Evolutionary conservation across 2,113 vertebrate genomes (phyloP).

Genomic region (Corythornis vintsioides): DNA sequence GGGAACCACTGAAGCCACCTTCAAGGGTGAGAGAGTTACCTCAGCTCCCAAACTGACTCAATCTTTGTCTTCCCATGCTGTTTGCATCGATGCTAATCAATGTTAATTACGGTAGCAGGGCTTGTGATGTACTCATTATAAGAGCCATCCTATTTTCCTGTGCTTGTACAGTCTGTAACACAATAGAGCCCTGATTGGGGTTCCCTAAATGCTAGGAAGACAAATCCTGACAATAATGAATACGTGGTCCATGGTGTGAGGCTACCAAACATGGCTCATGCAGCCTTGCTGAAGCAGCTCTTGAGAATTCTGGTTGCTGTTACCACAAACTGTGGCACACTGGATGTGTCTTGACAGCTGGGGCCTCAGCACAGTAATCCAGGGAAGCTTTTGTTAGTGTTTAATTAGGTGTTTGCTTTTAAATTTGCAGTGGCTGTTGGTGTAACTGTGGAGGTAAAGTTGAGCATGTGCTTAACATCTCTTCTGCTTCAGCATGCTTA

Average conservation of each 20-base stretch:
- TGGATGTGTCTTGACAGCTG: not conserved
- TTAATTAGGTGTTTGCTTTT: not conserved
- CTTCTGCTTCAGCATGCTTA: not conserved
- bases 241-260: not conserved
- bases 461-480: not conserved
- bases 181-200: constrained; percentile 54
- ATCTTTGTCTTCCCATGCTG: constrained; percentile 61
- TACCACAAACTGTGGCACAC: not conserved
- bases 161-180: constrained; percentile 29
- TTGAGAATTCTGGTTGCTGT: not conserved
- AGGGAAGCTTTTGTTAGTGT: not conserved
- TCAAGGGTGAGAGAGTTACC: constrained; percentile 8
- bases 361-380: not conserved
- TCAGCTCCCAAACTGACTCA: constrained; percentile 11
- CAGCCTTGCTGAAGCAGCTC: constrained; percentile 6
- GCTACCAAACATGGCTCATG: not conserved
- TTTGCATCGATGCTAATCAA: constrained; percentile 59
- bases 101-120: constrained; percentile 62
- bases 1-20: constrained; percentile 11
- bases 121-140: constrained; percentile 56
- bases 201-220: constrained; percentile 47
- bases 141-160: constrained; percentile 50
- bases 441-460: not conserved
- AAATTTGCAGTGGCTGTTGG: not conserved
- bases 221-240: constrained; percentile 33